phyloP scores from a whole-genome alignment of 2,113 vertebrate species.

The Ovis aries region DNA sequence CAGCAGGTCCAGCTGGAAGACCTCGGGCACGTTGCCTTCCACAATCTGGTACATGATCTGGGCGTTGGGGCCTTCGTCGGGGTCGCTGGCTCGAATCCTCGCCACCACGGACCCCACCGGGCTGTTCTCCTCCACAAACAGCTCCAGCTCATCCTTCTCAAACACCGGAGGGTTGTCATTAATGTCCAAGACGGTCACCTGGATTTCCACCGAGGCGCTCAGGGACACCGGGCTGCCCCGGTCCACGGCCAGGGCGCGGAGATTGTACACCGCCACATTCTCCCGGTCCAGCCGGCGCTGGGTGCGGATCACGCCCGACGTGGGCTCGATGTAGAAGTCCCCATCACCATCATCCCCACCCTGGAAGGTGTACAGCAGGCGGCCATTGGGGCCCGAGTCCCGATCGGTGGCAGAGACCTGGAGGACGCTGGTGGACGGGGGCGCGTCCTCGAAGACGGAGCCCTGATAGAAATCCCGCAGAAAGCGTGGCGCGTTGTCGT shows the following conservation, averaged over 20 bases:
- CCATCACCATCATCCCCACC: conserved; percentile 94
- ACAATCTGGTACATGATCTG: conserved; percentile 99
- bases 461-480: conserved; percentile 91
- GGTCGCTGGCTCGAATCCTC: conserved; percentile 88
- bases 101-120: conserved; percentile 92
- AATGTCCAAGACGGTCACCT: conserved; percentile 91
- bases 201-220: conserved; percentile 89
- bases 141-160: conserved; percentile 91
- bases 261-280: conserved; percentile 90
- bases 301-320: conserved; percentile 93
- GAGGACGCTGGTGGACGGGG: conserved; percentile 90
- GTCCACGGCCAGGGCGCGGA: conserved; percentile 92
- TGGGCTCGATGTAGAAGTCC: conserved; percentile 93
- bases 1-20: conserved; percentile 95
- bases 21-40: conserved; percentile 94
- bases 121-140: conserved; percentile 93
- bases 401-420: conserved; percentile 94
- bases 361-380: conserved; percentile 91
- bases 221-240: conserved; percentile 85
- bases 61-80: conserved; percentile 94
- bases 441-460: conserved; percentile 90
- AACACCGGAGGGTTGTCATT: conserved; percentile 98
- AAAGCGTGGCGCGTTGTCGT: conserved; percentile 92
- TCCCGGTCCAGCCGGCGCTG: conserved; percentile 93
- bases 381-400: conserved; percentile 91